Base-by-base conservation (phyloP, 2,113 vertebrate species). In the Pitta sordida region DNA sequence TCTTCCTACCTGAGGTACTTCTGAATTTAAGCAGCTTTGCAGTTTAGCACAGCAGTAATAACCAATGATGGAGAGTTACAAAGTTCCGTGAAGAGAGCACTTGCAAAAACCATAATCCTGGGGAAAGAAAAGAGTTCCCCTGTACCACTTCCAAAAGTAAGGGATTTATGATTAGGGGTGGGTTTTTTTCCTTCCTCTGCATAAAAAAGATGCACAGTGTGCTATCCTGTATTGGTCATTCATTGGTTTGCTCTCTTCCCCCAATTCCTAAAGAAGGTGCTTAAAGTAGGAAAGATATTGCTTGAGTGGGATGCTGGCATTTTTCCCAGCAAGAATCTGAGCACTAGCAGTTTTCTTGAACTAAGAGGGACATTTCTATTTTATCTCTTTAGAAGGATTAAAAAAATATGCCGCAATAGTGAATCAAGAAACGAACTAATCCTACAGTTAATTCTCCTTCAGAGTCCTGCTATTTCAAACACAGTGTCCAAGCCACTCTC, bases 271-370 rank as follows among this genome's bases (percentile, higher is more conserved):
- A 83, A 74, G 37, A 91, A 37, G 23, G 37, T 74, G 41, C 56
- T 92, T 67, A 70, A 91, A 91, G 68, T 60, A 68, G 81, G 59
- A 89, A 89, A 93, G 91, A 90, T 74, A 87, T 11, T 49, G 64
- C 90, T 34, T 64, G 84, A 96, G 95, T 85, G 56, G 55, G 85
- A 48, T 44, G 67, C 65, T 96, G 96, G 95, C 94, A 77, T 63
- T 85, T 41, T 94, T 95, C 95, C 94, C 94, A 75, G 95, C 37
- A 51, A 75, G 58, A 30, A 93, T 73, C 85, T 8, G 49, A 91
- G 78, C 36, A 43, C 91, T 75, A 80, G 85, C 82, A 95, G 39
- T 81, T 94, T 91, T 90, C 64, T 85, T 95, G 79, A 94, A 65
- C 83, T 71, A 56, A 90, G 73, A 87, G 48, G 68, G 85, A 92